These are phyloP conservation scores for Pomacea maculata DNA, from an alignment of 1,140 invertebrate genomes.

Conservation along the genomic window DNA sequence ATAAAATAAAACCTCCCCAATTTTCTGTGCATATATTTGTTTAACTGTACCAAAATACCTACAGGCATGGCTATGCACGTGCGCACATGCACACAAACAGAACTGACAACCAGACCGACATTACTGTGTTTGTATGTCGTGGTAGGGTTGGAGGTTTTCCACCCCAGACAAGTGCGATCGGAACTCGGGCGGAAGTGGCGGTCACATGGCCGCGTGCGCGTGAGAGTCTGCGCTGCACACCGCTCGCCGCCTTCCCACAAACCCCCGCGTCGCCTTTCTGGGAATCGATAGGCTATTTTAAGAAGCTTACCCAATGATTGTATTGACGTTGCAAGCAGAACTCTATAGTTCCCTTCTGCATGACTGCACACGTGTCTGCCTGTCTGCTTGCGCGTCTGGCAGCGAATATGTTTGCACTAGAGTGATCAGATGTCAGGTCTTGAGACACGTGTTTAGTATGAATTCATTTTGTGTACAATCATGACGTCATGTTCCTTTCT, in stretches of 20 bases:
- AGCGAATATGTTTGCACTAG: no score
- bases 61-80: neutral
- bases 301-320: neutral
- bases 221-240: neutral
- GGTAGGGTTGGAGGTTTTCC: neutral
- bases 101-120: no score
- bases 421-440: no score
- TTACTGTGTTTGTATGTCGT: neutral
- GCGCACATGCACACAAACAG: no score
- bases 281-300: neutral
- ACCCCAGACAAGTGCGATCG: neutral
- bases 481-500: no score
- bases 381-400: no score
- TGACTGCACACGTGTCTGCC: no score
- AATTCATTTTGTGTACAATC: no score
- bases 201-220: neutral
- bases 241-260: neutral
- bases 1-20: neutral
- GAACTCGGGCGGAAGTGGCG: neutral
- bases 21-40: neutral
- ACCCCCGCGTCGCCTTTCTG: neutral
- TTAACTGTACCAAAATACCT: neutral
- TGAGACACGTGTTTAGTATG: no score
- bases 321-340: neutral
- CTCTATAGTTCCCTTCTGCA: neutral